phyloP scores from a whole-genome alignment of 2,113 vertebrate species.

The Coptodon rendalli region DNA sequence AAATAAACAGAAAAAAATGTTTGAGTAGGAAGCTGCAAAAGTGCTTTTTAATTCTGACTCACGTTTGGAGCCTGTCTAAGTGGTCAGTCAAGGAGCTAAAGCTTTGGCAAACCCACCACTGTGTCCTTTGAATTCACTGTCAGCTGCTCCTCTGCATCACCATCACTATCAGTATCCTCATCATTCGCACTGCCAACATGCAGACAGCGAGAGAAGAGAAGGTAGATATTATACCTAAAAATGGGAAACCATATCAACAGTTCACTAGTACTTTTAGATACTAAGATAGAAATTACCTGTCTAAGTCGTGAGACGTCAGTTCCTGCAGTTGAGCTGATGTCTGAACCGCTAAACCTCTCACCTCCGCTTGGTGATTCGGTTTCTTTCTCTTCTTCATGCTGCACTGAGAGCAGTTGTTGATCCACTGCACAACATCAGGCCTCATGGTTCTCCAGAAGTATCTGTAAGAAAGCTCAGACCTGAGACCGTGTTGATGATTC shows the following conservation, averaged over 20 bases:
- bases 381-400: slow-evolving; percentile 13
- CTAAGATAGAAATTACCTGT: slow-evolving; percentile 8
- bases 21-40: neutral
- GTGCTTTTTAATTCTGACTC: neutral
- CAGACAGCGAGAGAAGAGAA: neutral
- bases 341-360: neutral
- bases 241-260: neutral
- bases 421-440: slow-evolving; percentile 54
- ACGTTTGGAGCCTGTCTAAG: neutral
- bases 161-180: neutral
- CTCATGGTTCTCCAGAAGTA: slow-evolving; percentile 64
- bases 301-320: neutral
- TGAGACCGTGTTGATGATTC: neutral
- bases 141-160: neutral
- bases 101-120: neutral
- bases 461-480: neutral
- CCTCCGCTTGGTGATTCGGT: neutral
- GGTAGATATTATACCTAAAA: fast-evolving
- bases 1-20: neutral
- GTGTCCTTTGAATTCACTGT: neutral
- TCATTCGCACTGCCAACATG: neutral
- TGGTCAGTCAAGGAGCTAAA: neutral
- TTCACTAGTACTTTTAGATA: neutral
- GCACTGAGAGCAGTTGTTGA: slow-evolving; percentile 50
- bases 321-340: neutral